Base-by-base conservation (phyloP, 2,888 invertebrate genomes). In the Glyphotaelius pellucidus region DNA sequence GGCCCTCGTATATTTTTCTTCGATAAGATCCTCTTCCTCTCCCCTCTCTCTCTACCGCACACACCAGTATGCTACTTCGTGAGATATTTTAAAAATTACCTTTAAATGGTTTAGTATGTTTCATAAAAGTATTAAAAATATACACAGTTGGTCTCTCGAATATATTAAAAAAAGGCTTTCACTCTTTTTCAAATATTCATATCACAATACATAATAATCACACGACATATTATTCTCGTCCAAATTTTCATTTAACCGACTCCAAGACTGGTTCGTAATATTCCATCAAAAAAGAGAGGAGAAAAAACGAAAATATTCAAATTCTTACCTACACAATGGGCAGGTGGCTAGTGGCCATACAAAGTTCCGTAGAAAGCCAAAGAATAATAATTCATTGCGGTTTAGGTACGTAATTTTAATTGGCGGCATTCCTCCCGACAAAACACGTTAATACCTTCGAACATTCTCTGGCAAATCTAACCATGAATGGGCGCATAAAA, bases 401-500 rank as follows among this genome's bases (percentile, higher is more conserved):
- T n/a, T 25, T n/a, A 67, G 67, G 67, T 67, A 25, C 67, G 67
- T 67, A 1, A 67, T 67, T 67, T n/a, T 67, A 67, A 67, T 67
- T 67, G 67, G n/a, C 67, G 67, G 67, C 25, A 67, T 67, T 67
- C 25, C 67, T 67, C 25, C 67, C n/a, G n/a, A 67, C 67, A 67
- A 67, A 67, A 67, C 25, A 67, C 67, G 25, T 25, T 67, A 67
- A 67, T 67, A 67, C 25, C 67, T 67, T 67, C 67, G 7, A 25
- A 81, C 32, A 83, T 35, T 35, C 83, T 35, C 32, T 35, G 35
- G 83, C 35, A 83, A 35, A 83, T 83, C 83, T 83, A 83, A 2
- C 3, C 83, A 83, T 83, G 83, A 83, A 83, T 83, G 83, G n/a
- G 25, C 83, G 25, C 83, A 32, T 83, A 83, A 32, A 83, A 83